These are phyloP conservation scores for Pycnonotus jocosus DNA, from an alignment of 2,113 vertebrate genomes.

Conservation along the genomic window DNA sequence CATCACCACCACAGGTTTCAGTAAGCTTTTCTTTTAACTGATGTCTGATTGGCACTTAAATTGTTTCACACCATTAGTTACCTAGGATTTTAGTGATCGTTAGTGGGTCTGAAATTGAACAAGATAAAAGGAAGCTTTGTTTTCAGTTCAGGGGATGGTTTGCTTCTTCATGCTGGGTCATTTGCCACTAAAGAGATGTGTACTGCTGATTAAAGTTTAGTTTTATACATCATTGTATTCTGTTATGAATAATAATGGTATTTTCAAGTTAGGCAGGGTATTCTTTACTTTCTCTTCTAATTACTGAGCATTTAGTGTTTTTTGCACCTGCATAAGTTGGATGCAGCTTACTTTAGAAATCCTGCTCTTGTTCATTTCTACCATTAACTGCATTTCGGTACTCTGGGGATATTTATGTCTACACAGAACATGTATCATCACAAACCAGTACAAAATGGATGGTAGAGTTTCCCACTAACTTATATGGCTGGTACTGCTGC, in stretches of 20 bases:
- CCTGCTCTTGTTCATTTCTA: background rate
- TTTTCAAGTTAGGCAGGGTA: background rate
- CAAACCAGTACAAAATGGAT: background rate
- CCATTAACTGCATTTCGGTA: background rate
- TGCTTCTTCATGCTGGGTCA: background rate
- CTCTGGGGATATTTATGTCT: background rate
- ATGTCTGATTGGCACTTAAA: constrained; percentile 19
- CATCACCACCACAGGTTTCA: background rate
- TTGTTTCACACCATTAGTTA: background rate
- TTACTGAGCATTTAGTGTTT: background rate
- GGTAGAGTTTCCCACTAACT: background rate
- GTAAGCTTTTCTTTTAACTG: background rate
- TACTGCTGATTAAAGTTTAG: background rate
- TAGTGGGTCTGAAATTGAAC: background rate
- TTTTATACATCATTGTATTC: background rate
- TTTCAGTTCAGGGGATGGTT: background rate
- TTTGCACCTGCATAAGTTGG: background rate
- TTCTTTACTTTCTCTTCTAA: background rate
- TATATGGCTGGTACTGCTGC: background rate
- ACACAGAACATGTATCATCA: background rate
- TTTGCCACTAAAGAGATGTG: background rate
- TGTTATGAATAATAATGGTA: background rate
- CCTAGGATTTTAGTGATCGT: background rate
- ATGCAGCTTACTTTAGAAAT: background rate
- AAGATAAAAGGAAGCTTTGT: background rate